A percentile compares a stretch with the other conserved stretches of the same genome.
phyloP scores from a whole-genome alignment of 2,888 invertebrate genomes.

The Ditylenchus weischeri region DNA sequence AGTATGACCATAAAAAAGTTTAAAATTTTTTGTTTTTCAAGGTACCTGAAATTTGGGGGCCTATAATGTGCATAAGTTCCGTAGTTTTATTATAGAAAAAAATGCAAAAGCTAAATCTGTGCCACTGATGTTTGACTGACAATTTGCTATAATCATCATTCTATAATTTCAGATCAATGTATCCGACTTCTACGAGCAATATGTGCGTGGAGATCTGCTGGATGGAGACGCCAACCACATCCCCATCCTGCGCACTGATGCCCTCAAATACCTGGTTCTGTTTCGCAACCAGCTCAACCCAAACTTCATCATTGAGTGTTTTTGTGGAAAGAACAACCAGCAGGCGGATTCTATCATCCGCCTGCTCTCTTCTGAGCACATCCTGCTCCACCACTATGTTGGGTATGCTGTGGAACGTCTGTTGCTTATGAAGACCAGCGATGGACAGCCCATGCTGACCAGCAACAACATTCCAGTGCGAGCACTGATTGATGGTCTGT shows the following conservation, averaged over 20 bases:
- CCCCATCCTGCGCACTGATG: slow-evolving; percentile 82
- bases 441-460: slow-evolving; percentile 60
- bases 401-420: slow-evolving; percentile 87
- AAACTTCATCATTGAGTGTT: slow-evolving; percentile 71
- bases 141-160: background rate
- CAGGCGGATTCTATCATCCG: slow-evolving; percentile 25
- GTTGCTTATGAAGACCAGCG: slow-evolving; percentile 22
- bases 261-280: slow-evolving; percentile 91
- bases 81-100: too few species aligned
- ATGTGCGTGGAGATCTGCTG: slow-evolving; percentile 81
- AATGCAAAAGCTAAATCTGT: too few species aligned
- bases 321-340: slow-evolving; percentile 59
- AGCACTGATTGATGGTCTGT: slow-evolving; percentile 74
- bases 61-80: too few species aligned
- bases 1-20: too few species aligned
- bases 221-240: slow-evolving; percentile 59
- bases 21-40: too few species aligned
- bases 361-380: slow-evolving; percentile 73
- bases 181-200: slow-evolving; percentile 79
- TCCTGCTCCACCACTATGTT: slow-evolving; percentile 90
- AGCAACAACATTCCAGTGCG: slow-evolving; percentile 69
- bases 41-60: too few species aligned
- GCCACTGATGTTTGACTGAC: too few species aligned
- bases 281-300: slow-evolving; percentile 84
- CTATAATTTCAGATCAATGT: slow-evolving; percentile 64